Percentiles rank a stretch among this genome's conserved stretches.
Conservation (phyloP, 2,888 invertebrate species). For the Patella pellucida region DNA sequence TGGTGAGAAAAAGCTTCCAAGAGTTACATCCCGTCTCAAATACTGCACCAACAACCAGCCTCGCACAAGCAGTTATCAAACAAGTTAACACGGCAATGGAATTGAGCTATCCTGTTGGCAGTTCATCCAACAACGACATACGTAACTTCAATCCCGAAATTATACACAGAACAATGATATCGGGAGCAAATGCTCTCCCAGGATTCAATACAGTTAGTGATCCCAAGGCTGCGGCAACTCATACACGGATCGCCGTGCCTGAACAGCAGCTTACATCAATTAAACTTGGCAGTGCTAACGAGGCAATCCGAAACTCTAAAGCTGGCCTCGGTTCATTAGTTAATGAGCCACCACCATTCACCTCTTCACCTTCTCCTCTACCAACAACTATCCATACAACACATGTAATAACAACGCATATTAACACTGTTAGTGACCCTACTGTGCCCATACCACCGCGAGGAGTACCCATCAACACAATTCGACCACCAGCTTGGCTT, state of each 20-base stretch:
- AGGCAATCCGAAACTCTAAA: too few species aligned
- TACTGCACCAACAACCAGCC: background rate
- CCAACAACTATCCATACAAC: too few species aligned
- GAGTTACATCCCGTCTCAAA: background rate
- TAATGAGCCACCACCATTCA: too few species aligned
- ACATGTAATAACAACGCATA: too few species aligned
- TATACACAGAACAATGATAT: background rate
- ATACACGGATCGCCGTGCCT: background rate
- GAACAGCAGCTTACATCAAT: background rate
- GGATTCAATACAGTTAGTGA: background rate
- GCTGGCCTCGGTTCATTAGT: too few species aligned
- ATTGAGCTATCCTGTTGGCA: background rate
- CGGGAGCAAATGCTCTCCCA: background rate
- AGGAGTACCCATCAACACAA: too few species aligned
- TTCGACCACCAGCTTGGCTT: too few species aligned
- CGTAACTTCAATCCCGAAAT: background rate
- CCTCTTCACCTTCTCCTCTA: too few species aligned
- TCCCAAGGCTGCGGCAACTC: background rate
- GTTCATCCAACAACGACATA: background rate
- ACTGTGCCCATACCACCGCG: too few species aligned
- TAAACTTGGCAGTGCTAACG: background rate
- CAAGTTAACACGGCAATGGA: background rate
- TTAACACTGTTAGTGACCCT: too few species aligned
- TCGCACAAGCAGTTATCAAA: background rate
- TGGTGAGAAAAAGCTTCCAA: conserved; percentile 16